Evolutionary conservation across 2,888 invertebrate species (phyloP), one percentile per base, ranked within the genome.

Genomic region (Andrena marginata): DNA sequence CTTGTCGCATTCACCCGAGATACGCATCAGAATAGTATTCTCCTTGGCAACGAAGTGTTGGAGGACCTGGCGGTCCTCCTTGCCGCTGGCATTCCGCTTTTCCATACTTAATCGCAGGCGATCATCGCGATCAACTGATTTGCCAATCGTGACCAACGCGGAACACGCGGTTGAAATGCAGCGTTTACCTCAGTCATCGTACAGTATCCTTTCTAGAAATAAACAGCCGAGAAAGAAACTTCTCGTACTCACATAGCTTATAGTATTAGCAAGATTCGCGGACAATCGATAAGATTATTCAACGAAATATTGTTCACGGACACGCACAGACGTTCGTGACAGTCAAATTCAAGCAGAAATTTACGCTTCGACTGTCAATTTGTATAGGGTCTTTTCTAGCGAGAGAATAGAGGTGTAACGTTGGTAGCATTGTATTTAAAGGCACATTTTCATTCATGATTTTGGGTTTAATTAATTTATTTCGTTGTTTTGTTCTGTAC

Each of bases 41-140:
- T 87, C 85, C n/a, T 85, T 89, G 35, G 91, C 91, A 31, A 93
- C 86, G 69, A 90, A 93, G 80, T 87, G 74, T 10, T 86, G 88
- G 29, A 76, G 62, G 63, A 82, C 67, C 54, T 75, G 82, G 6
- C 77, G 80, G 77, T 85, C 87, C 31, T 84, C 80, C 62, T 76
- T 84, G 62, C 29, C 59, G 23, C 62, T 65, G 0, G 60, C 64
- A 69, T 72, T 82, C 1, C 80, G 75, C 20, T 82, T 89, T 59
- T 89, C 82, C 82, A 82, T 82, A 10, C 71, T 68, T 80, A 81
- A 73, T 68, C 29, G n/a, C 4, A 13, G 5, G 26, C 16, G 4
- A 63, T 49, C 56, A 79, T 79, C 10, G 33, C 13, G 8, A 62
- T 6, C 1, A 68, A 56, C 33, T 13, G 23, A 62, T 8, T n/a